phyloP scores from a whole-genome alignment of 1,140 invertebrate genomes.

The Drosophila bifasciata region DNA sequence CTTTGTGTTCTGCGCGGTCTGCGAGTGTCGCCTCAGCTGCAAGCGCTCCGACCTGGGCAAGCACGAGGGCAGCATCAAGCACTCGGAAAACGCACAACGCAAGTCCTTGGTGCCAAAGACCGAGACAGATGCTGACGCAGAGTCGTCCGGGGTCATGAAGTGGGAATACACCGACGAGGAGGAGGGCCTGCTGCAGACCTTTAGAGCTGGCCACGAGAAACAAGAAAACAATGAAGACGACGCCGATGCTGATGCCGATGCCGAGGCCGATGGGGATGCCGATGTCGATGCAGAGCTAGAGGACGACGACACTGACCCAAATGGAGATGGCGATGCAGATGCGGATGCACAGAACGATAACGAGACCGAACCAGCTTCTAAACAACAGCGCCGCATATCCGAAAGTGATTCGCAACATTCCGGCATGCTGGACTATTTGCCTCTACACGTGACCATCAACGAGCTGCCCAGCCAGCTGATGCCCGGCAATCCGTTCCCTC shows the following conservation, averaged over 20 bases:
- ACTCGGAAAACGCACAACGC: conserved; percentile 64
- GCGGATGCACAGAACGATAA: conserved; percentile 19
- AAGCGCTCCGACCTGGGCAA: conserved; percentile 72
- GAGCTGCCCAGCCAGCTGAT: conserved; percentile 48
- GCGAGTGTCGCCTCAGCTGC: conserved; percentile 68
- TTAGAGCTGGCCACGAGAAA: conserved; percentile 17
- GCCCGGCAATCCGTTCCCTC: conserved; percentile 14
- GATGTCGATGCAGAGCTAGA: conserved; percentile 31
- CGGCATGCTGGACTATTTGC: conserved; percentile 66
- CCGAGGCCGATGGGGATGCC: not conserved
- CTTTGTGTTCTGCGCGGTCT: conserved; percentile 71
- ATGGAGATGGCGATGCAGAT: conserved; percentile 7
- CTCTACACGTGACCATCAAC: conserved; percentile 70
- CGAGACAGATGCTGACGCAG: conserved; percentile 10
- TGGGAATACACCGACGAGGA: conserved; percentile 72
- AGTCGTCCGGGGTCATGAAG: conserved; percentile 20
- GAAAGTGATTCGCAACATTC: conserved; percentile 69
- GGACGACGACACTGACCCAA: conserved; percentile 8
- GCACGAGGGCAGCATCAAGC: conserved; percentile 74
- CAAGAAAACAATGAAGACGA: conserved; percentile 33
- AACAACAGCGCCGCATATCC: conserved; percentile 55
- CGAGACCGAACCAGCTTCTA: conserved; percentile 37
- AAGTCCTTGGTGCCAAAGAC: conserved; percentile 41
- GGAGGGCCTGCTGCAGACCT: conserved; percentile 40
- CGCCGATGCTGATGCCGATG: conserved; percentile 24